Base-by-base conservation (phyloP, 2,797 vertebrate genomes). In the Erpetoichthys calabaricus region DNA sequence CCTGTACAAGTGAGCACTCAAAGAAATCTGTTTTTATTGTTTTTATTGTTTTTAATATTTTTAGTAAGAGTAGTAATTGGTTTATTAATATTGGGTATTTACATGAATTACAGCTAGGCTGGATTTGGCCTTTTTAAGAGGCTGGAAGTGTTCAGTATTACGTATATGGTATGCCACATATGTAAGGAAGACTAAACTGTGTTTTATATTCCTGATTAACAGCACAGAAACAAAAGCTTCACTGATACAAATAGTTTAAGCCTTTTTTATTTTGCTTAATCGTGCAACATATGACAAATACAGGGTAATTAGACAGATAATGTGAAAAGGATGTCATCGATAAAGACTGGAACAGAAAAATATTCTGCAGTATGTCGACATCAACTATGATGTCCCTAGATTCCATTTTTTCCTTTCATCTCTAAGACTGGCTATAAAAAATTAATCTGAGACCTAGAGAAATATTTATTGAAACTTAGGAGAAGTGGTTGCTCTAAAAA, bases 401-500 rank as follows among this genome's bases (percentile, higher is more conserved):
- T 83, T 74, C 78, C 73, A 75, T 75, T 63, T 59, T 56, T 25
- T 47, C 51, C 81, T 85, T 83, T 85, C 80, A 57, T 71, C 69
- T 64, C 64, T 75, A 55, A 46, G 73, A 68, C 81, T 79, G 75
- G 71, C 71, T 80, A 87, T 88, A 78, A 86, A 87, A 86, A 82
- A 86, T 88, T 86, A 73, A 88, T 88, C 79, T 79, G 75, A 83
- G 82, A 84, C 83, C 83, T 85, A 82, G 79, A 83, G 83, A 86
- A 83, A 85, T 84, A 86, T 85, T 85, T 86, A 85, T 84, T 78
- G 80, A 80, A 85, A 84, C 83, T 83, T 85, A 80, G 76, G 72
- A 82, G 80, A 84, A 81, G 78, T 81, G 80, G 81, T 84, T 68
- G 72, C 70, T 67, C 78, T 86, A 70, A 85, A 86, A 86, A 77